Evolutionary conservation across 2,113 vertebrate genomes (phyloP), one percentile per base, ranked within the genome.

Genomic region (Origma solitaria): DNA sequence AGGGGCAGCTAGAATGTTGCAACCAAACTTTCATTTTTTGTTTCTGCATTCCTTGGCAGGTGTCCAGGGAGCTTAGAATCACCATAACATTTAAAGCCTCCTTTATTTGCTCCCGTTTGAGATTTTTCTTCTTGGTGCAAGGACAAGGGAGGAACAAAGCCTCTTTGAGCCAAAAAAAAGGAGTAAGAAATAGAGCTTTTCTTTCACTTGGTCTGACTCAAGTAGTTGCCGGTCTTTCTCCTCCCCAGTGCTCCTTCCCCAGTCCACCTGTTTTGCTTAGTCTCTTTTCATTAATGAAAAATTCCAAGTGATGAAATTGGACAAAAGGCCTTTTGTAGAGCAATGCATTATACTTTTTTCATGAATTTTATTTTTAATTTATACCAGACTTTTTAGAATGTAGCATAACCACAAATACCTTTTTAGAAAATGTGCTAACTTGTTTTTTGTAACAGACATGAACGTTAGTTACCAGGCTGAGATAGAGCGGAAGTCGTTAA

Each of bases 351-450:
- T 56, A 61, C 30, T 73, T 85, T 76, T 57, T 15, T 3, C 3
- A 57, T 86, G 79, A 38, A 49, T 79, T 92, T 94, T 88, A 93
- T 92, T 93, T 90, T 88, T 73, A 61, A 62, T 82, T 82, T 82
- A 54, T 79, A 85, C 15, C 33, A 80, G 49, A 44, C 18, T 72
- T 11, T 65, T 79, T 51, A 27, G 73, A 95, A 82, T 27, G 62
- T 49, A 88, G 75, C 68, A 73, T 88, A 70, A 58, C n/a, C 47
- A 79, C 49, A 90, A 89, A 69, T 54, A 50, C 16, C 51, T 62
- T 72, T 82, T 65, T 45, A 78, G 75, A 86, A 85, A 83, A 80
- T 83, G 22, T 60, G 62, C 70, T 81, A 71, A 30, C 66, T 73
- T 77, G 17, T 70, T 92, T 50, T 25, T 77, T 68, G 22, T 93